Conservation (phyloP, 2,888 invertebrate species). For the Myopa tessellatipennis region DNA sequence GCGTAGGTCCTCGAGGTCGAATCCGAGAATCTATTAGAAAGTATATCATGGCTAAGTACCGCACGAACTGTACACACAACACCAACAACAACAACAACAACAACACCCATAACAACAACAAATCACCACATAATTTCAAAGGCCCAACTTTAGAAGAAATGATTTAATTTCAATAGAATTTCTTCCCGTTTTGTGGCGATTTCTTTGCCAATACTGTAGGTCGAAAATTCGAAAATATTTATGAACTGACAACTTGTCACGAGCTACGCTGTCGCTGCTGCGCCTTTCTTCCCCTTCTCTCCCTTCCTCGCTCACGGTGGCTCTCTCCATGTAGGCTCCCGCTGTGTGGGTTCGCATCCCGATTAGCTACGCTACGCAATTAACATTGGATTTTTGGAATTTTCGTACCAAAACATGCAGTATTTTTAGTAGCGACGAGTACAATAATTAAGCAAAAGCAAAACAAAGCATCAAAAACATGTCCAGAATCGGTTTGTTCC, state of each 20-base stretch:
- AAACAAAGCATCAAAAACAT: too few species aligned
- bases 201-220: not conserved
- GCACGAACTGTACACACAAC: too few species aligned
- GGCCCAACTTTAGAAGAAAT: not conserved
- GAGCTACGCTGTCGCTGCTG: not conserved
- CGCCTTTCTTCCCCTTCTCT: slow-evolving; percentile 11
- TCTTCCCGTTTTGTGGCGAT: not conserved
- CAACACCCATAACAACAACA: not conserved
- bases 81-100: not conserved
- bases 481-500: too few species aligned
- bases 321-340: slow-evolving; percentile 41
- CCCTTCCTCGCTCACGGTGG: slow-evolving; percentile 32
- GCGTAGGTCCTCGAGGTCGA: too few species aligned
- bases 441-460: too few species aligned
- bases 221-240: not conserved
- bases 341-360: slow-evolving; percentile 34
- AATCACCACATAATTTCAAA: not conserved
- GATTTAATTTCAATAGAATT: not conserved
- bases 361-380: not conserved
- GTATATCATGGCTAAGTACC: too few species aligned
- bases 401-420: not conserved
- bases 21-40: too few species aligned
- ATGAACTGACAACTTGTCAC: not conserved
- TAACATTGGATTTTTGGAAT: not conserved
- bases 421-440: too few species aligned